Percentiles rank a stretch among this genome's conserved stretches.
Evolutionary conservation across 2,888 invertebrate genomes (phyloP).

Genomic region (Synergus umbraculus): DNA sequence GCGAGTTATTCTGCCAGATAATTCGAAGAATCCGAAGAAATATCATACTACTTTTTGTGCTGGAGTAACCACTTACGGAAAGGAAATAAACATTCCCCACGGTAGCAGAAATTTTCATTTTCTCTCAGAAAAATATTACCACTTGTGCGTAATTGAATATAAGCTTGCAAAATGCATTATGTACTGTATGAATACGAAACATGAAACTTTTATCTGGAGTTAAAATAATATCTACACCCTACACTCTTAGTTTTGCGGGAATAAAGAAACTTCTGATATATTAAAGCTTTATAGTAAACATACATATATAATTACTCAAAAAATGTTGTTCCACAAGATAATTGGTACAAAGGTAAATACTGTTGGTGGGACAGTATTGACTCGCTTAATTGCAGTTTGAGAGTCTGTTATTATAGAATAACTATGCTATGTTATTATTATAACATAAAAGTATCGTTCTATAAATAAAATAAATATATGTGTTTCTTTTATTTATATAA

Average conservation of each 20-base stretch:
- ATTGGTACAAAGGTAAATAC: background rate
- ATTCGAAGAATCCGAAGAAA: slow-evolving; percentile 12
- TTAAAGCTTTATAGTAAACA: background rate
- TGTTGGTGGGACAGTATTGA: background rate
- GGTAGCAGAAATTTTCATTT: slow-evolving; percentile 3
- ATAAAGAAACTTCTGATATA: background rate
- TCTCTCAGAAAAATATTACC: background rate
- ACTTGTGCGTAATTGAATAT: slow-evolving; percentile 12
- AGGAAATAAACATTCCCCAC: background rate
- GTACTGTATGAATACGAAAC: slow-evolving; percentile 2
- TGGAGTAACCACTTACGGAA: too few species aligned
- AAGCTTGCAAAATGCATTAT: slow-evolving; percentile 3
- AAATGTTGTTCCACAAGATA: background rate
- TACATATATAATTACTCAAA: background rate
- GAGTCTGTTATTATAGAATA: background rate
- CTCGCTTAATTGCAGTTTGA: background rate
- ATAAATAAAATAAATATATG: background rate
- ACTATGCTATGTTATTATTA: too few species aligned
- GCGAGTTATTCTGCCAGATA: background rate
- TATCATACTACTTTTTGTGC: too few species aligned
- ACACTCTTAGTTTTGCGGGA: too few species aligned
- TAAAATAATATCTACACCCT: background rate
- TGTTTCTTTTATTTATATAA: too few species aligned
- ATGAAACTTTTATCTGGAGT: background rate
- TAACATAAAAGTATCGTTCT: background rate